phyloP scores from a whole-genome alignment of 2,797 vertebrate genomes.

The Helicolenus hilgendorfi region DNA sequence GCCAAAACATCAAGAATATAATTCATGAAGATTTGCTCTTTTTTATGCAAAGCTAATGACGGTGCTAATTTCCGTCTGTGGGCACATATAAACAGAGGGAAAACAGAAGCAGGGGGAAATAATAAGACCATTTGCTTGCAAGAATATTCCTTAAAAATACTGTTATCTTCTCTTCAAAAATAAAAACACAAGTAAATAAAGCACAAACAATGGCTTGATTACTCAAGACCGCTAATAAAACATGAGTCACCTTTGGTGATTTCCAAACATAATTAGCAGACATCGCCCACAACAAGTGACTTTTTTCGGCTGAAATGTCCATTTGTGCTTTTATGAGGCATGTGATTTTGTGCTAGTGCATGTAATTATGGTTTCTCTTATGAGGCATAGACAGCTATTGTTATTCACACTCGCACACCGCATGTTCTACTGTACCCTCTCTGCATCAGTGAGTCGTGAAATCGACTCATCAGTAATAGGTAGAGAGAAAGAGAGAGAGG shows the following conservation, averaged over 20 bases:
- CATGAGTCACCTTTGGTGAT: background rate
- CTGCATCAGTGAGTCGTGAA: constrained; percentile 86
- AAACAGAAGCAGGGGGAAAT: background rate
- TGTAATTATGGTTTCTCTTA: constrained; percentile 81
- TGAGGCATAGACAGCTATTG: constrained; percentile 74
- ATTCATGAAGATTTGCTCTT: constrained; percentile 47
- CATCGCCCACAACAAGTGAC: background rate
- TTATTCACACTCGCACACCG: constrained; percentile 80
- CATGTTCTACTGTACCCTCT: constrained; percentile 84
- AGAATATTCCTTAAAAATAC: background rate
- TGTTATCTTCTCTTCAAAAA: background rate
- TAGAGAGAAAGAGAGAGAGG: constrained; percentile 55
- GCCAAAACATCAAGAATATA: constrained; percentile 26
- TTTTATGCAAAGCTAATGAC: constrained; percentile 31
- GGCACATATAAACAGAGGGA: background rate
- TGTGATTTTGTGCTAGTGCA: constrained; percentile 42
- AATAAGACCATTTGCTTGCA: background rate
- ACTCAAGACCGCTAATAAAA: constrained; percentile 4
- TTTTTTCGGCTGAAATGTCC: background rate
- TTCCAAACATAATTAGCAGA: constrained; percentile 26
- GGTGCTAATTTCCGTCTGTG: background rate
- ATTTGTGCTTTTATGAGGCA: constrained; percentile 67
- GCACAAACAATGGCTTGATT: background rate
- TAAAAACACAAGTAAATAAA: background rate
- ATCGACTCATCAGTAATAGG: constrained; percentile 87